Base-by-base conservation (phyloP, 2,888 invertebrate species). In the Mythimna ferrago region DNA sequence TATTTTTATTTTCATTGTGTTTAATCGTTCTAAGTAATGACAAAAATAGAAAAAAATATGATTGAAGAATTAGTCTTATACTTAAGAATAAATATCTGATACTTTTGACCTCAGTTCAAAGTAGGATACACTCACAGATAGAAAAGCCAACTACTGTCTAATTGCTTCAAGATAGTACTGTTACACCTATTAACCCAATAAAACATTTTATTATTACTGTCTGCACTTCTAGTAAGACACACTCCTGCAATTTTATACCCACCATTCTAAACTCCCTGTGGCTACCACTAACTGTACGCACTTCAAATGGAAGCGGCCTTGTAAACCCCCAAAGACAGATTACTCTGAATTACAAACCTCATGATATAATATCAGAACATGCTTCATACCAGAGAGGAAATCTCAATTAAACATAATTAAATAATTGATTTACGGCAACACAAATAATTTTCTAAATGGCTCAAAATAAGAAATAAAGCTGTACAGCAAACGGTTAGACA, bases 351-450 rank as follows among this genome's bases (percentile, higher is more conserved):
- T 65, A 62, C 78, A 75, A 73, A 75, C 65, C 77, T 73, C 73
- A 67, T 65, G 73, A 74, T 84, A 56, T 76, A 85, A 81, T 74
- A 65, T 21, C n/a, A 67, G 54, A 75, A 80, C 76, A 76, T 78
- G 70, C 71, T 73, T 58, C 54, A 63, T 38, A 73, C 68, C n/a
- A n/a, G n/a, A n/a, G n/a, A n/a, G n/a, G n/a, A n/a, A n/a, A n/a
- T n/a, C 80, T 71, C 85, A 88, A 86, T 88, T 88, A 87, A 85
- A 83, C 73, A 70, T 75, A 82, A 88, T 88, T 87, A 88, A 87
- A 85, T 87, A 84, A 87, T 87, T 88, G 86, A 86, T 86, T 86
- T 86, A 86, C 84, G 75, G 71, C 87, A 78, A 81, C 84, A 81
- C 81, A 87, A 87, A 87, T 86, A 85, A 86, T 87, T 87, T 81